phyloP scores from a whole-genome alignment of 2,888 invertebrate species.

The Eutolmus rufibarbis region DNA sequence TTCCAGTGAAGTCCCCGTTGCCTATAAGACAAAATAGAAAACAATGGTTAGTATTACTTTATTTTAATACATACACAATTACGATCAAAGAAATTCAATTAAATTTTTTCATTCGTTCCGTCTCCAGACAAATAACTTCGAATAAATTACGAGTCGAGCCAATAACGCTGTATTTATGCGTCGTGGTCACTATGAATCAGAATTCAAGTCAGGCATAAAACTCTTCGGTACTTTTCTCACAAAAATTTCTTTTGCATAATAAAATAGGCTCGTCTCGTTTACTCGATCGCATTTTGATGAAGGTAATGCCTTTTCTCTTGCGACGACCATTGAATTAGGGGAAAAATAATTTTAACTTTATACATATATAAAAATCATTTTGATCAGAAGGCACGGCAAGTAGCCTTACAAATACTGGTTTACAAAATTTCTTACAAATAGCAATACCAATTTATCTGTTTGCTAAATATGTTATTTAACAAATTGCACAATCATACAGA shows the following conservation, averaged over 20 bases:
- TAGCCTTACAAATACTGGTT: neutral
- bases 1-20: neutral
- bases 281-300: neutral
- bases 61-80: neutral
- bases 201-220: constrained; percentile 12
- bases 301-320: neutral
- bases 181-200: neutral
- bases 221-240: constrained; percentile 21
- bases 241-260: neutral
- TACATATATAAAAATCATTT: neutral
- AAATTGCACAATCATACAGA: too few species aligned
- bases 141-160: constrained; percentile 13
- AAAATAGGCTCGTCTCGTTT: neutral
- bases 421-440: neutral
- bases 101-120: constrained; percentile 17
- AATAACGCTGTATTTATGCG: neutral
- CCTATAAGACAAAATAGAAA: constrained; percentile 26
- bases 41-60: neutral
- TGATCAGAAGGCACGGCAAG: neutral
- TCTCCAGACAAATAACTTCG: constrained; percentile 6
- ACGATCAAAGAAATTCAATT: neutral
- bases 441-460: neutral
- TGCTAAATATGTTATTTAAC: too few species aligned
- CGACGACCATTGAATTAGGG: neutral
- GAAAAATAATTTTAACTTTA: neutral